phyloP scores from a whole-genome alignment of 2,797 vertebrate genomes.

The Sternotherus odoratus region DNA sequence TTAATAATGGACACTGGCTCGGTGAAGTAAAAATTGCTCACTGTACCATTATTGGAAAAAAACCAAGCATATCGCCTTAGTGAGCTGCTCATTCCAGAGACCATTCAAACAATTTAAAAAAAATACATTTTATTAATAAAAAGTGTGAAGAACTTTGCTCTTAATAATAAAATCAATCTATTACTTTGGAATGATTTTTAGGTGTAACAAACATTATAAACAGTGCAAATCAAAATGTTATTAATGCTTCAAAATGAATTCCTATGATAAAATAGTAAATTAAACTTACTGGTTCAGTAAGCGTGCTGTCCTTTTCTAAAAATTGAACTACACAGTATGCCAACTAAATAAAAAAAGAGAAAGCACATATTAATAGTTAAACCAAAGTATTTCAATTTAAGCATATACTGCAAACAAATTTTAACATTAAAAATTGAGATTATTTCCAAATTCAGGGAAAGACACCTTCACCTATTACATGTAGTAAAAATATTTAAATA shows the following conservation, averaged over 20 bases:
- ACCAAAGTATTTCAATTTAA: not conserved
- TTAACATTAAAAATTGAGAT: not conserved
- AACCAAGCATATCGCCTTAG: not conserved
- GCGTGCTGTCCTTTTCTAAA: constrained; percentile 99
- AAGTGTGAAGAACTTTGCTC: not conserved
- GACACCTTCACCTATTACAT: not conserved
- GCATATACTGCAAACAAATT: not conserved
- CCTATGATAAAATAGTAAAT: not conserved
- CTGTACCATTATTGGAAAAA: not conserved
- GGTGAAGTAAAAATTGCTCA: not conserved
- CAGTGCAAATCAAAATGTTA: not conserved
- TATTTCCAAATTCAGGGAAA: not conserved
- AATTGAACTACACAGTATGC: constrained; percentile 99
- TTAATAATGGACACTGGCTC: not conserved
- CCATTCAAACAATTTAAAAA: rapidly evolving
- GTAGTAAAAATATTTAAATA: not conserved
- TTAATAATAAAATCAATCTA: not conserved
- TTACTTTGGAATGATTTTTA: not conserved
- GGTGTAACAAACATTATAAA: not conserved
- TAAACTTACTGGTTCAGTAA: constrained; percentile 95
- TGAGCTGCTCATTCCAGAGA: not conserved
- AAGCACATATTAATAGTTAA: not conserved
- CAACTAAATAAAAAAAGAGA: constrained; percentile 84
- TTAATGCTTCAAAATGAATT: not conserved
- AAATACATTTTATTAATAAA: not conserved